phyloP scores from a whole-genome alignment of 2,888 invertebrate genomes.

The Altica lythri region DNA sequence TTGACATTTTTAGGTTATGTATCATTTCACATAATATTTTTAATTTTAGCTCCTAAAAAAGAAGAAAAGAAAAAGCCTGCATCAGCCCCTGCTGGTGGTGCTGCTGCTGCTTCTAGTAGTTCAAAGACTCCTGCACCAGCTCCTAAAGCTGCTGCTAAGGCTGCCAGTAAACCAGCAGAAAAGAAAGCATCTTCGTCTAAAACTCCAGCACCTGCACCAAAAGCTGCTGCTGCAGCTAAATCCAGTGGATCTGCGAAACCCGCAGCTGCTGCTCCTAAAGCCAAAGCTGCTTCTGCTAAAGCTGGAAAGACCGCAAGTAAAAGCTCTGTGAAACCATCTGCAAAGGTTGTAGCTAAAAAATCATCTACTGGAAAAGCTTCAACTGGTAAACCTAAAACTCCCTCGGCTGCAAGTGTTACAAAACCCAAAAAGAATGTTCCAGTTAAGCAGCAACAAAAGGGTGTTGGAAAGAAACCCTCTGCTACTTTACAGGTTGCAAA shows the following conservation, averaged over 20 bases:
- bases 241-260: constrained; percentile 49
- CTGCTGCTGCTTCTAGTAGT: constrained; percentile 36
- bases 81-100: constrained; percentile 48
- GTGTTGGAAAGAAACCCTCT: constrained; percentile 56
- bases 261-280: constrained; percentile 34
- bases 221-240: constrained; percentile 52
- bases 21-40: too few relatives aligned
- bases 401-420: constrained; percentile 58
- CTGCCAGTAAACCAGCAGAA: constrained; percentile 49
- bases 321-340: constrained; percentile 45
- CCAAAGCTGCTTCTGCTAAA: constrained; percentile 30
- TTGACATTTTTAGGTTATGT: too few relatives aligned
- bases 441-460: constrained; percentile 62
- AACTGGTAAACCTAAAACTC: constrained; percentile 43
- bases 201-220: constrained; percentile 43
- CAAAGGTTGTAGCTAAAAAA: constrained; percentile 37
- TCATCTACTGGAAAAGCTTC: constrained; percentile 50
- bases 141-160: constrained; percentile 50
- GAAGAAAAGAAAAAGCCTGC: constrained; percentile 60
- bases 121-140: constrained; percentile 53
- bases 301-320: constrained; percentile 47
- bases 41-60: constrained; percentile 59
- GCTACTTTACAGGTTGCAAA: constrained; percentile 63
- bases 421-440: constrained; percentile 63
- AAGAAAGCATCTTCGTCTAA: constrained; percentile 46